Conservation (phyloP, 2,113 vertebrate species). For the Danio rerio region DNA sequence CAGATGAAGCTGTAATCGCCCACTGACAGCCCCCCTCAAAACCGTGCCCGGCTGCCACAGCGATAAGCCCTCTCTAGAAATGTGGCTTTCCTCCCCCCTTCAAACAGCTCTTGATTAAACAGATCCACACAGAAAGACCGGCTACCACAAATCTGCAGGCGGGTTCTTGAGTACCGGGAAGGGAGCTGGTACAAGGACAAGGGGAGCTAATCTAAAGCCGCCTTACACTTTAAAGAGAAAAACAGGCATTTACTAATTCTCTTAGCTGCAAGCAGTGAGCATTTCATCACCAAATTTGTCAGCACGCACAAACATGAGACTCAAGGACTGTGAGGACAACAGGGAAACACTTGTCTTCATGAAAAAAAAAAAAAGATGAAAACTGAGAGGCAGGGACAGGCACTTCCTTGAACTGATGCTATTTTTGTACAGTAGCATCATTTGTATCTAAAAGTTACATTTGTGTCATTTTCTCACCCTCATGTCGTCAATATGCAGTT, state of each 20-base stretch:
- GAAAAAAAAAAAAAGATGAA: conserved; percentile 3
- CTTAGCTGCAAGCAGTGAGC: conserved; percentile 7
- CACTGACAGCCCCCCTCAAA: conserved; percentile 18
- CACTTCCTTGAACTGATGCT: neutral
- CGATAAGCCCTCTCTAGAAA: conserved; percentile 32
- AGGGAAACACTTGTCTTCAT: neutral
- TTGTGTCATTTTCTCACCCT: neutral
- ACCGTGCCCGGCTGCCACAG: conserved; percentile 13
- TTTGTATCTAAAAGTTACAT: neutral
- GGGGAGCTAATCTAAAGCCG: conserved; percentile 35
- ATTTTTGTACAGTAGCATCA: neutral
- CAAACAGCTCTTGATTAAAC: conserved; percentile 41
- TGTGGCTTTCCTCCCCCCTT: conserved; percentile 16
- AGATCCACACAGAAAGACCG: conserved; percentile 14
- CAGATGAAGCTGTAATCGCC: conserved; percentile 33
- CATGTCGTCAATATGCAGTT: neutral
- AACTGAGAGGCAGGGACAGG: neutral
- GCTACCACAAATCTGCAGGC: conserved; percentile 40
- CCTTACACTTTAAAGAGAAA: conserved; percentile 47
- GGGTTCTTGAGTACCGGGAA: conserved; percentile 27
- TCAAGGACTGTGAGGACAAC: conserved; percentile 3
- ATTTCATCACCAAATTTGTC: conserved; percentile 11
- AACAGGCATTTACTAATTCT: conserved; percentile 35
- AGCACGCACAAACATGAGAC: neutral
- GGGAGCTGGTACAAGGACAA: neutral